Conservation (phyloP, 2,797 vertebrate genomes). For the Oophaga sylvatica region DNA sequence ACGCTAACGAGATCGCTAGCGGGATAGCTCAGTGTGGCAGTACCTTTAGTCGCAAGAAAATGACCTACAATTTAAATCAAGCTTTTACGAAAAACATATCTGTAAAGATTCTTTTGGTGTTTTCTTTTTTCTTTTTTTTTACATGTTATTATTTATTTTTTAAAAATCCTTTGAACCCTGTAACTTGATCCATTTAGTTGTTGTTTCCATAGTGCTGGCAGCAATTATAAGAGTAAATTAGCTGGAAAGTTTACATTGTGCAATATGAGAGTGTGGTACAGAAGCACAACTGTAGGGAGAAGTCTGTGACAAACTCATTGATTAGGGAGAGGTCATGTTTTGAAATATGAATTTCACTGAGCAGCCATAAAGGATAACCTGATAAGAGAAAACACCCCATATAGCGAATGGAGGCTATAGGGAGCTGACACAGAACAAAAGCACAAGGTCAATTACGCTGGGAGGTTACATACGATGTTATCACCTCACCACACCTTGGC, state of each 20-base stretch:
- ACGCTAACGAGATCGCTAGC: too few species aligned
- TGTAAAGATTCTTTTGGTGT: too few species aligned
- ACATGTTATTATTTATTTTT: too few species aligned
- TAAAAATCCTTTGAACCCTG: too few species aligned
- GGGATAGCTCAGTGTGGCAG: too few species aligned
- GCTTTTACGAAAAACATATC: too few species aligned
- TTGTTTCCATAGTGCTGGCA: not conserved
- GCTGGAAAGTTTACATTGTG: not conserved
- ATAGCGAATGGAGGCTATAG: not conserved
- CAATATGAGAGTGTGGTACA: not conserved
- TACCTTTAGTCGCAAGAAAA: too few species aligned
- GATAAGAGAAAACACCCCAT: not conserved
- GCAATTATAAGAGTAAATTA: not conserved
- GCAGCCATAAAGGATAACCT: not conserved
- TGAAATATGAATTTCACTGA: not conserved
- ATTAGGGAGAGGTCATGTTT: slow-evolving; percentile 16
- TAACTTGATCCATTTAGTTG: too few species aligned
- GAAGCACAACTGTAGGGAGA: not conserved
- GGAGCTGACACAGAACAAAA: not conserved
- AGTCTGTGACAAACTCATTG: not conserved
- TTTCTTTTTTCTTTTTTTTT: too few species aligned
- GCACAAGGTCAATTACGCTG: not conserved
- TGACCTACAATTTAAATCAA: too few species aligned
- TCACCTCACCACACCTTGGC: not conserved
- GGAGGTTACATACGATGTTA: not conserved